These are phyloP conservation scores for Paramuricea clavata DNA, from an alignment of 92 coral and sea anemone species.

Conservation along the genomic window DNA sequence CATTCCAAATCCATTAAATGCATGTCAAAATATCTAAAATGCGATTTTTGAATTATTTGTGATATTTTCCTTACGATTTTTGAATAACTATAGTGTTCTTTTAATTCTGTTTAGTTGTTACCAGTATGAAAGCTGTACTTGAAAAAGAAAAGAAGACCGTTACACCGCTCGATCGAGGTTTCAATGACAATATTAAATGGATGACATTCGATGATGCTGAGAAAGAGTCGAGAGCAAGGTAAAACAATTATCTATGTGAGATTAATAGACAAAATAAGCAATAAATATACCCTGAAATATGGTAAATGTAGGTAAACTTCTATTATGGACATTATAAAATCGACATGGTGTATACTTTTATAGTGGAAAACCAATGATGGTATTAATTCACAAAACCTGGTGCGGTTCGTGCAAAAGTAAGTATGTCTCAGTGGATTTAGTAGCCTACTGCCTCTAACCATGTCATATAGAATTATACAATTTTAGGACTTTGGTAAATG, in stretches of 20 bases:
- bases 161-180: slow-evolving; percentile 64
- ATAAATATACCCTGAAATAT: too few species aligned
- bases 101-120: slow-evolving; percentile 38
- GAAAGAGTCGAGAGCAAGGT: slow-evolving; percentile 75
- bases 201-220: slow-evolving; percentile 72
- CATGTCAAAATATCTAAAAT: too few species aligned
- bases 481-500: neutral
- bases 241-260: neutral
- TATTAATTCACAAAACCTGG: slow-evolving; percentile 84
- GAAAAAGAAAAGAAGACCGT: slow-evolving; percentile 48
- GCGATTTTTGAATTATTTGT: too few species aligned
- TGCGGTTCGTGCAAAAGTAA: slow-evolving; percentile 89
- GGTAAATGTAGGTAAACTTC: too few species aligned
- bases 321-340: too few species aligned
- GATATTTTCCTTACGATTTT: neutral
- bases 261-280: neutral
- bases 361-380: slow-evolving; percentile 80
- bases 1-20: too few species aligned
- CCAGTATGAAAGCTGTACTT: slow-evolving; percentile 75
- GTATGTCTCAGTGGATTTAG: neutral
- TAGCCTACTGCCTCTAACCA: neutral
- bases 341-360: too few species aligned
- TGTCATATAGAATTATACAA: neutral
- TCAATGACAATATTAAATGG: slow-evolving; percentile 81
- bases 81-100: neutral